phyloP scores from a whole-genome alignment of 1,140 invertebrate genomes.

The Drosophila pruinosa region DNA sequence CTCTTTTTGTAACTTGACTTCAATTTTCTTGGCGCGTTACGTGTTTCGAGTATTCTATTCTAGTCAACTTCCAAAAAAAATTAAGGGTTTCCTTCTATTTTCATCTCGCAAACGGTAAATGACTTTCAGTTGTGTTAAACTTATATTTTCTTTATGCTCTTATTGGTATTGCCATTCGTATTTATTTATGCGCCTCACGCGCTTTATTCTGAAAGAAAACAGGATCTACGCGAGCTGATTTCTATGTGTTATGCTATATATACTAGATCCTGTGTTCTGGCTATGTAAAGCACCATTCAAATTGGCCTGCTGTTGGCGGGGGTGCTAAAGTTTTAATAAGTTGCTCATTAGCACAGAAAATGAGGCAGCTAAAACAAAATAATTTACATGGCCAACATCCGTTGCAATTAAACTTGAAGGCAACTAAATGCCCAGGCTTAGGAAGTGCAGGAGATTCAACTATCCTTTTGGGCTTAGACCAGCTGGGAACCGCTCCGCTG shows the following conservation, averaged over 20 bases:
- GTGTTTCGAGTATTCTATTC: conserved; percentile 40
- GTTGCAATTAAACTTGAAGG: conserved; percentile 72
- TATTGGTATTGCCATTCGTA: conserved; percentile 62
- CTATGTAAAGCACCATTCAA: conserved; percentile 27
- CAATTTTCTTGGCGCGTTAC: conserved; percentile 29
- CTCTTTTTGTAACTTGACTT: conserved; percentile 24
- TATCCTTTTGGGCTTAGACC: conserved; percentile 1
- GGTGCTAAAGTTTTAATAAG: conserved; percentile 68
- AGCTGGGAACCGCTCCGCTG: conserved; percentile 8
- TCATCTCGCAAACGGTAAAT: conserved; percentile 48
- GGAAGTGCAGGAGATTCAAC: conserved; percentile 18
- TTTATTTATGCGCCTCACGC: conserved; percentile 66
- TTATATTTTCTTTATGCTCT: conserved; percentile 65
- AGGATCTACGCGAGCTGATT: neutral
- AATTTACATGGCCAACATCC: conserved; percentile 80
- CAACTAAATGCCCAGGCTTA: conserved; percentile 55
- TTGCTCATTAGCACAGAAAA: conserved; percentile 77
- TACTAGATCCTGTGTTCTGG: neutral
- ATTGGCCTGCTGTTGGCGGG: conserved; percentile 40
- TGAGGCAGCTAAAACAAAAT: conserved; percentile 67
- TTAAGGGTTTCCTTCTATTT: conserved; percentile 44
- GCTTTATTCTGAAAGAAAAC: conserved; percentile 14
- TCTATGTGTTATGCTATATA: neutral
- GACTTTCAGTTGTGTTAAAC: conserved; percentile 58
- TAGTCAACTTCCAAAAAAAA: conserved; percentile 35